phyloP scores from a whole-genome alignment of 2,888 invertebrate genomes.

The Drosophila pseudotalamancana region DNA sequence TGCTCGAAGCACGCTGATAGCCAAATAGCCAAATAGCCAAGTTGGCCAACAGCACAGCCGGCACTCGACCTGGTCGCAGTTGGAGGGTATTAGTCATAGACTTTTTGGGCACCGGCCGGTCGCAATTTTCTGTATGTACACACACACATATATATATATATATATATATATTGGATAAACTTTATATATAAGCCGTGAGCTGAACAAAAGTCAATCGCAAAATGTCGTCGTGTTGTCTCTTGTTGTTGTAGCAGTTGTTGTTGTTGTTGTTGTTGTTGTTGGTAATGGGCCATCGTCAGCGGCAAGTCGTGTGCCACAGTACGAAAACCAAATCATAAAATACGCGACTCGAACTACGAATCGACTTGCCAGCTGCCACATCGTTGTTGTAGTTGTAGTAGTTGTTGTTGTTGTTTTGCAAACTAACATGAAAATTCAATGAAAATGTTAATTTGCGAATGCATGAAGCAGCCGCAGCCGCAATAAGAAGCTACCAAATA shows the following conservation, averaged over 20 bases:
- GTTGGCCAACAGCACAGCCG: background rate
- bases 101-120: conserved; percentile 59
- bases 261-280: conserved; percentile 19
- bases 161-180: too few species aligned
- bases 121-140: conserved; percentile 37
- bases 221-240: conserved; percentile 55
- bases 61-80: conserved; percentile 25
- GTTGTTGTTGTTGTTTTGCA: conserved; percentile 36
- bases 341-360: conserved; percentile 49
- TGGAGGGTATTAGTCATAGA: conserved; percentile 67
- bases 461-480: conserved; percentile 33
- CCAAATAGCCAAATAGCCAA: conserved; percentile 11
- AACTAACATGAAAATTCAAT: conserved; percentile 50
- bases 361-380: conserved; percentile 58
- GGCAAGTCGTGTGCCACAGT: conserved; percentile 62
- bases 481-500: conserved; percentile 49
- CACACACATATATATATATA: too few species aligned
- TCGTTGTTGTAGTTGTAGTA: conserved; percentile 18
- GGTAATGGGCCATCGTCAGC: conserved; percentile 51
- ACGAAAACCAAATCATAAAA: conserved; percentile 52
- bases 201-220: conserved; percentile 50
- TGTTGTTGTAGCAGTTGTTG: too few species aligned
- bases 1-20: conserved; percentile 34
- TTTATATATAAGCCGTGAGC: too few species aligned
- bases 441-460: conserved; percentile 67